Conservation (phyloP, 2,797 vertebrate species). For the Acipenser ruthenus region DNA sequence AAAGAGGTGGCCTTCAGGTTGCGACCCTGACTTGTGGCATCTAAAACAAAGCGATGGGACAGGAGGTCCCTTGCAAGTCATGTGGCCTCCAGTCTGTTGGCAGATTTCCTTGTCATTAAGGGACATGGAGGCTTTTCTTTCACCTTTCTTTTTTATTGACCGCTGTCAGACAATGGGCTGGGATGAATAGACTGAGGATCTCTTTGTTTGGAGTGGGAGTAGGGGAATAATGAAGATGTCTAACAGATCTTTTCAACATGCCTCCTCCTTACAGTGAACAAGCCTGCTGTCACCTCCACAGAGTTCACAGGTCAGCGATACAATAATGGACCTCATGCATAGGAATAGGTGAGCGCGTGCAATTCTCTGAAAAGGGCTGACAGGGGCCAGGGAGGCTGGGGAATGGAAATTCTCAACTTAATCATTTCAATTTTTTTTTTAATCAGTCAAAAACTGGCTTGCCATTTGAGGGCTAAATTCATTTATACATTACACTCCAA, state of each 20-base stretch:
- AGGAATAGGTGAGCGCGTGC: constrained; percentile 1
- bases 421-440: too few relatives aligned
- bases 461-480: too few relatives aligned
- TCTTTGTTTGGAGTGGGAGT: background rate
- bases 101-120: background rate
- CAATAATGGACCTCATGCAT: background rate
- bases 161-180: background rate
- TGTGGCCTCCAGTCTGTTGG: background rate
- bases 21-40: too few relatives aligned
- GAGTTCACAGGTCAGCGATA: background rate
- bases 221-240: constrained; percentile 3
- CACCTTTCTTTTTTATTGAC: background rate
- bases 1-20: too few relatives aligned
- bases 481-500: too few relatives aligned
- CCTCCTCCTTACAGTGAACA: background rate
- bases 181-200: background rate
- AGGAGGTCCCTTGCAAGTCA: background rate
- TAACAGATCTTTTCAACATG: background rate
- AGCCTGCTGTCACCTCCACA: background rate
- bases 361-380: background rate
- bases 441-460: too few relatives aligned
- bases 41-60: too few relatives aligned
- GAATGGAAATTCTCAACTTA: too few relatives aligned
- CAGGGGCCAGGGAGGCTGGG: background rate
- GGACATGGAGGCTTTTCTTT: background rate